Percentiles rank a stretch among this genome's conserved stretches.
Conservation (phyloP, 2,888 invertebrate species). For the Plebejus argus region DNA sequence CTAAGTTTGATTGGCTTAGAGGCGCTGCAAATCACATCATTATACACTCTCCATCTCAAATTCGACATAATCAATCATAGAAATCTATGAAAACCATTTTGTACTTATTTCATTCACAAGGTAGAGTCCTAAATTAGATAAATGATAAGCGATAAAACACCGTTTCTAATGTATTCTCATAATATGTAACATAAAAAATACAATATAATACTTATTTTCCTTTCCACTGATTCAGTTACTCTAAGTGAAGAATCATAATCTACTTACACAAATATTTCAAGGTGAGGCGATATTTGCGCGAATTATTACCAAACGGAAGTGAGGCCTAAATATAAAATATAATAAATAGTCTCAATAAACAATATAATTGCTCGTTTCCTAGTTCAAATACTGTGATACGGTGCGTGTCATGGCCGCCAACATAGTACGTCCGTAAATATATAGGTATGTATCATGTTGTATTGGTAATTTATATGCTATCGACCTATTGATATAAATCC, state of each 20-base stretch:
- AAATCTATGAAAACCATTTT: too few relatives aligned
- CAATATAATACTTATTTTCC: background rate
- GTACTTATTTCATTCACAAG: too few relatives aligned
- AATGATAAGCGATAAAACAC: too few relatives aligned
- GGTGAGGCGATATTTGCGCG: slow-evolving; percentile 3
- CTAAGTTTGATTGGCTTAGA: too few relatives aligned
- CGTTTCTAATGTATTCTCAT: background rate
- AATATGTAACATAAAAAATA: background rate
- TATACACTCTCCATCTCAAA: too few relatives aligned
- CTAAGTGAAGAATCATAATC: background rate
- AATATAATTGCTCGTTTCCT: slow-evolving; percentile 17
- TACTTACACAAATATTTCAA: background rate
- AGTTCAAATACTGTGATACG: slow-evolving; percentile 9
- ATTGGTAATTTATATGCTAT: background rate
- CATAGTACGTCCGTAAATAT: slow-evolving; percentile 17
- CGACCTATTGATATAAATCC: background rate
- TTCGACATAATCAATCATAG: too few relatives aligned
- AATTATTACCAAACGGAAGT: slow-evolving; percentile 12
- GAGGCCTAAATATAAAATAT: background rate
- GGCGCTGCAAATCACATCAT: too few relatives aligned
- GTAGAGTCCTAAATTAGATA: too few relatives aligned
- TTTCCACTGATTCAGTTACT: background rate
- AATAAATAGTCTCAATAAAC: slow-evolving; percentile 12
- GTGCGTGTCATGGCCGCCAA: background rate
- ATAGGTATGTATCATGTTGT: background rate